Evolutionary conservation across 2,888 invertebrate genomes (phyloP).

Genomic region (Mellilla xanthometata): DNA sequence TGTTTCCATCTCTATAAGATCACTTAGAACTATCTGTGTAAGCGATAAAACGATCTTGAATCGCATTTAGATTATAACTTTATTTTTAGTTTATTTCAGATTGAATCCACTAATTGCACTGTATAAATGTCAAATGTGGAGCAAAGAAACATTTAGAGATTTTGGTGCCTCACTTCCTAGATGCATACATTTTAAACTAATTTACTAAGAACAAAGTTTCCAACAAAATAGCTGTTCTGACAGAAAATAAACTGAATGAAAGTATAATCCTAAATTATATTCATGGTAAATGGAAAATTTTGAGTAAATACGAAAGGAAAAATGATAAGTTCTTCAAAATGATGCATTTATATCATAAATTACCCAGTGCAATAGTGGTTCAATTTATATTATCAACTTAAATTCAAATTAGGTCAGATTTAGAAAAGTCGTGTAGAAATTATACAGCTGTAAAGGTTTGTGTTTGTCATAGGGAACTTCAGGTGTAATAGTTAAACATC

Average conservation of each 20-base stretch:
- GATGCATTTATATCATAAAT: too few species aligned
- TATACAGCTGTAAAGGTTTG: slow-evolving; percentile 45
- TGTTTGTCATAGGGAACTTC: slow-evolving; percentile 50
- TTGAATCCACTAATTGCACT: slow-evolving; percentile 9
- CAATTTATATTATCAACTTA: slow-evolving; percentile 6
- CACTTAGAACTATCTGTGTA: slow-evolving; percentile 31
- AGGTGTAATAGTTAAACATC: slow-evolving; percentile 38
- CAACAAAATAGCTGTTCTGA: too few species aligned
- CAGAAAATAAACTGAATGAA: too few species aligned
- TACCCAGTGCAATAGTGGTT: slow-evolving; percentile 9
- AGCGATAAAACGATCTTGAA: slow-evolving; percentile 34
- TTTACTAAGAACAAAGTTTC: too few species aligned
- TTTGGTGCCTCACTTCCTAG: too few species aligned
- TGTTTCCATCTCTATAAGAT: slow-evolving; percentile 38
- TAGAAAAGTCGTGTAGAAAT: slow-evolving; percentile 27
- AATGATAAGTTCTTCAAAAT: too few species aligned
- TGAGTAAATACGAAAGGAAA: too few species aligned
- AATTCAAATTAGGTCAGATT: slow-evolving; percentile 30
- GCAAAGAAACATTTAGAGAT: too few species aligned
- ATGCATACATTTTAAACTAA: too few species aligned
- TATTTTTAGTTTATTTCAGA: slow-evolving; percentile 19
- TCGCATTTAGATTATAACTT: slow-evolving; percentile 39
- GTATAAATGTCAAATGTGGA: too few species aligned
- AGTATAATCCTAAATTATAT: too few species aligned
- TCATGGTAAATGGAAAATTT: too few species aligned